These are phyloP conservation scores for Acanthosepion pharaonis DNA, from an alignment of 2,888 invertebrate genomes.

Conservation along the genomic window DNA sequence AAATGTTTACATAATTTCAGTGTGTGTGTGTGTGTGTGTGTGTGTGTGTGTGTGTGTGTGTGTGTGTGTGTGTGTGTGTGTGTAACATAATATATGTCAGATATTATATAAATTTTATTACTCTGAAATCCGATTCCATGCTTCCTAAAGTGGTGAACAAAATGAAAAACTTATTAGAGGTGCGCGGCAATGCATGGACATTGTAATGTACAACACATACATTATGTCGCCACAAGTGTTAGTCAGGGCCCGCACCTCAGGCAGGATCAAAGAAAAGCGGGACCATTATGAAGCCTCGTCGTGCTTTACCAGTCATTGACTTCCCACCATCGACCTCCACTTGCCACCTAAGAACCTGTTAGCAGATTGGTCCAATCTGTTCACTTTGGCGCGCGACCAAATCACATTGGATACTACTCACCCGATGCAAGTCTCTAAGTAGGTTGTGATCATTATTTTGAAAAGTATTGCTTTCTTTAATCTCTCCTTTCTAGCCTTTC, in stretches of 20 bases:
- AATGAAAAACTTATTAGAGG: neutral
- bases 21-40: neutral
- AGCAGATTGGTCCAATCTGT: slow-evolving; percentile 20
- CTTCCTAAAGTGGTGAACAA: neutral
- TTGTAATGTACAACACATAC: neutral
- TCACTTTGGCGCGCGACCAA: neutral
- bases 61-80: neutral
- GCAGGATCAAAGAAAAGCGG: neutral
- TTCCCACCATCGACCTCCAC: slow-evolving; percentile 20
- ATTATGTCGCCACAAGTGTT: neutral
- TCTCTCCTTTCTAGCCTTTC: neutral
- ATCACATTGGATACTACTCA: neutral
- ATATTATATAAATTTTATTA: neutral
- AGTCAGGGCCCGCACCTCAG: neutral
- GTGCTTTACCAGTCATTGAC: neutral
- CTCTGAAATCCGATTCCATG: neutral
- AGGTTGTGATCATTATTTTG: slow-evolving; percentile 20
- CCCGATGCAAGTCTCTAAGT: neutral
- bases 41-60: neutral
- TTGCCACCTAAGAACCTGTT: slow-evolving; percentile 9
- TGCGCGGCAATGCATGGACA: no score
- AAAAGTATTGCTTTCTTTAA: neutral
- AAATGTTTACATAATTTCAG: no score
- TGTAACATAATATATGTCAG: neutral
- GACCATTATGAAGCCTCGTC: neutral